Conservation (phyloP, 2,888 invertebrate species). For the Dendrolimus houi region DNA sequence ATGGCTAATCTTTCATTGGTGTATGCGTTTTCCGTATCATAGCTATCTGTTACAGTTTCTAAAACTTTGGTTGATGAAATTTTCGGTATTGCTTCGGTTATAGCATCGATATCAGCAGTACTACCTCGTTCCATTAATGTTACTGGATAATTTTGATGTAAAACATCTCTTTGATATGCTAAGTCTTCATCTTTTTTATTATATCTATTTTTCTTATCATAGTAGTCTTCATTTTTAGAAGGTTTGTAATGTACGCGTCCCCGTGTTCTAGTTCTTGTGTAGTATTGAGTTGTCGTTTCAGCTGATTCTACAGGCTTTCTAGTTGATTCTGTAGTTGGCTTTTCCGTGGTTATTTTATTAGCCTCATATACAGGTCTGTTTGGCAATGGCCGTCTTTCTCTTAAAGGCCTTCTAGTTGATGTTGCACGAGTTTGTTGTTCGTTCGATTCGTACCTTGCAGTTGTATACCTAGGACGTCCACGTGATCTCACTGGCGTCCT, state of each 20-base stretch:
- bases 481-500: conserved; percentile 44
- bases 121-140: conserved; percentile 68
- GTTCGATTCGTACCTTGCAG: conserved; percentile 51
- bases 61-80: conserved; percentile 29
- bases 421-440: conserved; percentile 53
- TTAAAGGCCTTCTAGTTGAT: conserved; percentile 64
- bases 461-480: conserved; percentile 59
- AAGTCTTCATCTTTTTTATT: conserved; percentile 53
- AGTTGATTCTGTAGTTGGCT: conserved; percentile 17
- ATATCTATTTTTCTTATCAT: conserved; percentile 38
- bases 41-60: conserved; percentile 32
- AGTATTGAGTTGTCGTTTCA: conserved; percentile 51
- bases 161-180: conserved; percentile 78
- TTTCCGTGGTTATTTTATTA: conserved; percentile 58
- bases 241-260: conserved; percentile 72
- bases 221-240: conserved; percentile 49
- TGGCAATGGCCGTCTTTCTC: conserved; percentile 69
- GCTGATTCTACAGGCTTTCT: conserved; percentile 37
- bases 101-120: conserved; percentile 64
- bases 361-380: conserved; percentile 50
- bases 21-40: conserved; percentile 62
- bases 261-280: conserved; percentile 54
- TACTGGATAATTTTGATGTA: conserved; percentile 80
- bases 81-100: conserved; percentile 52
- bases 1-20: conserved; percentile 53